Percentiles rank a stretch among this genome's conserved stretches.
These are phyloP conservation scores for Gymnothorax javanicus DNA, from an alignment of 2,797 vertebrate genomes.

Conservation along the genomic window DNA sequence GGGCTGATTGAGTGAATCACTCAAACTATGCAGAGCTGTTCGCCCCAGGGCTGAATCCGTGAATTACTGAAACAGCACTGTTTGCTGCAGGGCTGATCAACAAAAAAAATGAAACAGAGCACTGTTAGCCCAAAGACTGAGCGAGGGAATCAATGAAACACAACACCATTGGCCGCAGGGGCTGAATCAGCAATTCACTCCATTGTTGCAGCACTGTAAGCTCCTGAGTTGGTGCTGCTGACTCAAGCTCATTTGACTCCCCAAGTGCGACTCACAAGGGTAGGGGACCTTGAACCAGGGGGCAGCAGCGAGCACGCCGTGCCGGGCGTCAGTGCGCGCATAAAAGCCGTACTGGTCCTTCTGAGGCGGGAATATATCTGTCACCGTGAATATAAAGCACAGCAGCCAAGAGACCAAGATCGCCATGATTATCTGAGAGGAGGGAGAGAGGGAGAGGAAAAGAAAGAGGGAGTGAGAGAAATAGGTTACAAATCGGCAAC, in stretches of 20 bases:
- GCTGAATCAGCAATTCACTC: too few relatives aligned
- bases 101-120: too few relatives aligned
- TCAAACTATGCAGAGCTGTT: neutral
- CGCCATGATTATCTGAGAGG: constrained; percentile 91
- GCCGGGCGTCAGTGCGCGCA: constrained; percentile 90
- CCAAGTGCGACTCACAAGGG: constrained; percentile 81
- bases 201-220: too few relatives aligned
- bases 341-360: constrained; percentile 90
- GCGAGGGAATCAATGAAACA: too few relatives aligned
- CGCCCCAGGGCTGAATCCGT: neutral
- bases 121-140: too few relatives aligned
- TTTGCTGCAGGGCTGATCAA: too few relatives aligned
- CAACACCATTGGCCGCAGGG: too few relatives aligned
- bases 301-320: constrained; percentile 85
- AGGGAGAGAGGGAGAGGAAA: too few relatives aligned
- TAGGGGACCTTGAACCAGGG: constrained; percentile 98
- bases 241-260: too few relatives aligned
- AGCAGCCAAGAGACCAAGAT: constrained; percentile 94
- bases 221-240: too few relatives aligned
- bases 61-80: neutral
- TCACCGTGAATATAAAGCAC: constrained; percentile 96
- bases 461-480: neutral
- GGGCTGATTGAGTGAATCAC: neutral
- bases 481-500: too few relatives aligned
- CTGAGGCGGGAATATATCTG: constrained; percentile 91